Evolutionary conservation across 2,888 invertebrate genomes (phyloP), one percentile per base, ranked within the genome.

Genomic region (Listrodromus nycthemerus): DNA sequence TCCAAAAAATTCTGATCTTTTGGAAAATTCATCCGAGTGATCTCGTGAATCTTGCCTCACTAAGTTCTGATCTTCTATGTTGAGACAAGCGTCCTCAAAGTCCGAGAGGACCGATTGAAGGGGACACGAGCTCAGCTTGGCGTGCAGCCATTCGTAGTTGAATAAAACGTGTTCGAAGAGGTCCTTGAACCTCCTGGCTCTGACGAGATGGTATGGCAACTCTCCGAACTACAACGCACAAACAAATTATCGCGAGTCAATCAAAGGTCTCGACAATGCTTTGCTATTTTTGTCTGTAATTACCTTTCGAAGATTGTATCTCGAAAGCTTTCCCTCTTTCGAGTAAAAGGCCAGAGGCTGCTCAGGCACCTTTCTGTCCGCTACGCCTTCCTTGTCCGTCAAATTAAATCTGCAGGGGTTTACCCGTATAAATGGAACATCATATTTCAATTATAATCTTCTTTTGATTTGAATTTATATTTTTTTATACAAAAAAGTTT

Each of bases 121-220:
- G 0, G 99, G 99, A 92, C 99, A 99, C 89, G 98, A 98, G 87
- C 97, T 97, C 0, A 99, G 95, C 92, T 99, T 99, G 0, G 99
- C 98, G 92, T 99, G 98, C 0, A 99, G 95, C 98, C 99, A 99
- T 90, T 98, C 97, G 92, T 99, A 99, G 94, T 99, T 99, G 94
- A 99, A 99, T 0, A 99, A 95, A 0, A 99, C 99, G 91, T 98
- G 96, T 58, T 97, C 96, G 91, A 98, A 98, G 19, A 99, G 94
- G 93, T 99, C 98, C 74, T 97, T 96, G 91, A 98, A 97, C 48
- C 99, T 95, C 85, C 98, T 96, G 0, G 99, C 97, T 6, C 99
- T 95, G 0, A 99, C 97, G 90, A 99, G 94, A 92, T 99, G 99
- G 92, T 97, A 99, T 0, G 99, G 99, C 33, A 99, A 94, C 93